phyloP scores from a whole-genome alignment of 1,140 invertebrate genomes.

The Bombus ignitus region DNA sequence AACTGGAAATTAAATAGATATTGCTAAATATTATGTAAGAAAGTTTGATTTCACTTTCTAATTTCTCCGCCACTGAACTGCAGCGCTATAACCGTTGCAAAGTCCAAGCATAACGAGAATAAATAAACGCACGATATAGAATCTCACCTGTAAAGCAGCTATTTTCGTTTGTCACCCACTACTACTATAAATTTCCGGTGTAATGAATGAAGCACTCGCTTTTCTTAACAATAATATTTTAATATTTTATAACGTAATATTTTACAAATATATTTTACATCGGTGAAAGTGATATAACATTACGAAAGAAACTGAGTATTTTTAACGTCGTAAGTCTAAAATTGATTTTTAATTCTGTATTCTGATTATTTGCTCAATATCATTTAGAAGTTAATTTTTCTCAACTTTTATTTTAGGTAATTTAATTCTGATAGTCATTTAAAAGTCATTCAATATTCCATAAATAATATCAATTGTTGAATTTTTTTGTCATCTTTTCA shows the following conservation, averaged over 20 bases:
- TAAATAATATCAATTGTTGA: neutral
- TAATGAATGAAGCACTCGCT: conserved; percentile 4
- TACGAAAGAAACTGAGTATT: neutral
- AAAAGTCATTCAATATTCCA: neutral
- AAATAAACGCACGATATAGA: conserved; percentile 38
- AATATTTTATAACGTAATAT: too few species aligned
- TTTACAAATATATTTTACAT: neutral
- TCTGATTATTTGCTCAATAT: neutral
- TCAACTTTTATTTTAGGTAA: neutral
- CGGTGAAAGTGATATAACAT: conserved; percentile 12
- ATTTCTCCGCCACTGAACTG: conserved; percentile 22
- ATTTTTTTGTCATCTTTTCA: neutral
- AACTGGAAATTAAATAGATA: neutral
- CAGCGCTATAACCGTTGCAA: conserved; percentile 33
- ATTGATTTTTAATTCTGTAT: neutral
- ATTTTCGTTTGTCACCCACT: conserved; percentile 20
- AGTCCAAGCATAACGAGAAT: neutral
- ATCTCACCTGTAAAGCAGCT: conserved; percentile 26
- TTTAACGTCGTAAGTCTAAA: neutral
- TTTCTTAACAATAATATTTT: too few species aligned
- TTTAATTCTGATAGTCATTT: neutral
- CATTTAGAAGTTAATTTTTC: neutral
- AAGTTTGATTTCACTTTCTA: neutral
- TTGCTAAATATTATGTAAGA: neutral
- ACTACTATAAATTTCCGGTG: neutral